Evolutionary conservation across 2,888 invertebrate species (phyloP), one percentile per base, ranked within the genome.

Genomic region (Drosophila basisetae): DNA sequence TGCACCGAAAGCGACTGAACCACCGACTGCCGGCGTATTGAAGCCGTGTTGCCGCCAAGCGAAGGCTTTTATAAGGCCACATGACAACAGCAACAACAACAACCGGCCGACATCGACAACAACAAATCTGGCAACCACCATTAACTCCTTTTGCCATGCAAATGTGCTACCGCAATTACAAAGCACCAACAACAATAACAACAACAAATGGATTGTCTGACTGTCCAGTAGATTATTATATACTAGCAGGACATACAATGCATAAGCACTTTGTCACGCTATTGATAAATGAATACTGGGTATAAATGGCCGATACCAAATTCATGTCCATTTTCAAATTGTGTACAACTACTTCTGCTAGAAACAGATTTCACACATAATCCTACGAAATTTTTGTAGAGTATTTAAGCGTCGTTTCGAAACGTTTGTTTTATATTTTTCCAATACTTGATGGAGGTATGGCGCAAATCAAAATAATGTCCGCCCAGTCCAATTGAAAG

Each of bases 71-170:
- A 92, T 92, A 92, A 83, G 84, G 70, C 73, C 76, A 60, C 66
- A 61, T 25, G 62, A 56, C 63, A 73, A 35, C 61, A 71, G 63
- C 68, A 69, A 56, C 70, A 68, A 31, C 63, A 64, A 53, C 79
- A 68, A 62, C 68, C 71, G 62, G 68, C 16, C 64, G 53, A 50
- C 72, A 69, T 64, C 66, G 70, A 79, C 74, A 81, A 68, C 79
- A 75, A 78, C 64, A 86, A 78, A 82, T 89, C 87, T 80, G 84
- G 76, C 91, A 90, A 86, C 87, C 84, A 75, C 89, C 87, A 87
- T 83, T 87, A 89, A 82, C 87, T 87, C 87, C 89, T 90, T 89
- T 80, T 68, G 77, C 88, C 91, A 89, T 89, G 91, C 91, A 91
- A 88, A 87, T 90, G 90, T 71, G 68, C 76, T 73, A 78, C 81